Percentiles rank a stretch among this genome's conserved stretches.
Evolutionary conservation across 2,113 vertebrate genomes (phyloP).

Genomic region (Caracal caracal): DNA sequence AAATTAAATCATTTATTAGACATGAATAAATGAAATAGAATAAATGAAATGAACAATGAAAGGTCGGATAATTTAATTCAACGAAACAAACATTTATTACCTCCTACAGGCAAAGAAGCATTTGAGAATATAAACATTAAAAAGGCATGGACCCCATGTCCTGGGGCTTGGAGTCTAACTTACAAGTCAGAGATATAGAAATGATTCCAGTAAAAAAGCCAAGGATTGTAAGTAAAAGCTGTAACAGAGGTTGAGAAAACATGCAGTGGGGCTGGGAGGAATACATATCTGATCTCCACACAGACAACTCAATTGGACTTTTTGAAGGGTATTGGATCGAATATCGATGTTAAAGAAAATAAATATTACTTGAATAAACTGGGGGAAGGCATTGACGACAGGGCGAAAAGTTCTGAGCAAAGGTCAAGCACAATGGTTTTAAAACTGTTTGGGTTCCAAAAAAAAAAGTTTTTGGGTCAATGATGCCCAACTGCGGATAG

Average conservation of each 20-base stretch:
- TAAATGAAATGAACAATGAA: slow-evolving; percentile 16
- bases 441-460: not conserved
- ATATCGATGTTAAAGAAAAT: not conserved
- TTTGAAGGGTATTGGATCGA: not conserved
- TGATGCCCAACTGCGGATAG: not conserved
- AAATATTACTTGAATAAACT: not conserved
- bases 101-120: not conserved
- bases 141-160: not conserved
- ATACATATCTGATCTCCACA: not conserved
- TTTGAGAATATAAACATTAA: slow-evolving; percentile 6
- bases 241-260: not conserved
- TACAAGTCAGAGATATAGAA: not conserved
- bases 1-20: slow-evolving; percentile 15
- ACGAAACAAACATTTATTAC: not conserved
- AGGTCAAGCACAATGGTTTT: not conserved
- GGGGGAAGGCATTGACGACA: not conserved
- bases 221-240: not conserved
- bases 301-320: not conserved
- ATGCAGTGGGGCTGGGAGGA: not conserved
- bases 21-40: slow-evolving; percentile 1
- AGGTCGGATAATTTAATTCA: not conserved
- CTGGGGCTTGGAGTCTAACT: not conserved
- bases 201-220: not conserved
- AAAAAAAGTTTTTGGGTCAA: not conserved
- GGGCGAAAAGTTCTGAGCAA: not conserved